Conservation (phyloP, 2,797 vertebrate genomes). For the Benthosema pterotum region DNA sequence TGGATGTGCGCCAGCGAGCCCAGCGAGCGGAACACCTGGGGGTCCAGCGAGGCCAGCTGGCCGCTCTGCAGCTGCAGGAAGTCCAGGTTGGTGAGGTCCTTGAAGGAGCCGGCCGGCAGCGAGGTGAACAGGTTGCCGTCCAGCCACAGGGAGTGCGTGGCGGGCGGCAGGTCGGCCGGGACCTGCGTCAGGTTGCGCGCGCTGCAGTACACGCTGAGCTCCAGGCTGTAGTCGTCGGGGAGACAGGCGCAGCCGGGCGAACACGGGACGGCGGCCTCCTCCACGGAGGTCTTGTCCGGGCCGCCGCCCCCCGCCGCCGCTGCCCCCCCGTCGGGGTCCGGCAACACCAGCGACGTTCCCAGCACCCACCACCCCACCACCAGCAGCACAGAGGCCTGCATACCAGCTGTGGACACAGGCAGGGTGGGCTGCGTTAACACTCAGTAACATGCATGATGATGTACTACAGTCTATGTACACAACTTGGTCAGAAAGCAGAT, state of each 20-base stretch:
- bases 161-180: conserved; percentile 80
- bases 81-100: conserved; percentile 85
- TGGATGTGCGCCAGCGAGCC: conserved; percentile 86
- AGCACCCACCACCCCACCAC: conserved; percentile 71
- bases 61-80: conserved; percentile 93
- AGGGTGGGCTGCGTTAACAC: conserved; percentile 19
- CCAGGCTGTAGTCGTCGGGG: conserved; percentile 84
- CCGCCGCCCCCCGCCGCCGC: conserved; percentile 37
- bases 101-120: conserved; percentile 82
- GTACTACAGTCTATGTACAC: no score
- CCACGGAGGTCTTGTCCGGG: conserved; percentile 23
- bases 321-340: conserved; percentile 67
- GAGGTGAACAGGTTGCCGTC: conserved; percentile 88
- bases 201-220: conserved; percentile 93
- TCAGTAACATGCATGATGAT: neutral
- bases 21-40: conserved; percentile 87
- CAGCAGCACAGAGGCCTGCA: conserved; percentile 74
- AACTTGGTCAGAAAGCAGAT: neutral
- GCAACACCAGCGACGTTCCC: conserved; percentile 71
- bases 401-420: conserved; percentile 61
- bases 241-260: conserved; percentile 86
- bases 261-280: conserved; percentile 78
- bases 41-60: conserved; percentile 82
- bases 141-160: conserved; percentile 88
- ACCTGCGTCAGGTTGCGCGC: conserved; percentile 82